Percentiles rank a stretch among this genome's conserved stretches.
Evolutionary conservation across 2,797 vertebrate species (phyloP).

Genomic region (Enteromius argenteus): DNA sequence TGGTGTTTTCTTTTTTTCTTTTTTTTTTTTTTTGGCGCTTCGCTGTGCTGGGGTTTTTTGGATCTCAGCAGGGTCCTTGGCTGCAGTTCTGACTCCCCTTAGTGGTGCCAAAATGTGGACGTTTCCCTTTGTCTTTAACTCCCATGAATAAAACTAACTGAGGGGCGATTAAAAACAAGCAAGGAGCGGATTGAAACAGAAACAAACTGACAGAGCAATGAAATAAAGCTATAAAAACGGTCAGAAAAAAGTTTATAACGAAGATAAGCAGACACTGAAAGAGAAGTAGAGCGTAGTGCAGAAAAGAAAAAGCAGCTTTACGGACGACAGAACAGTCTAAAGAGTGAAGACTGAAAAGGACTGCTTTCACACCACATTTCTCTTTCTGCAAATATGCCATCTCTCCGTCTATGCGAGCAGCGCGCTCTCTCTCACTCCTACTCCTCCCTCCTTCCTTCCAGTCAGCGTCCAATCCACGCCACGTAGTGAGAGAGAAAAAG

Average conservation of each 20-base stretch:
- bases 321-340: slow-evolving; percentile 67
- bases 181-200: slow-evolving; percentile 45
- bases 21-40: slow-evolving; percentile 80
- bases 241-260: slow-evolving; percentile 70
- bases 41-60: slow-evolving; percentile 84
- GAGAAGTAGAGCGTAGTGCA: slow-evolving; percentile 61
- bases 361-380: slow-evolving; percentile 69
- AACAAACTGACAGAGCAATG: slow-evolving; percentile 58
- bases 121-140: slow-evolving; percentile 81
- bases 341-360: slow-evolving; percentile 71
- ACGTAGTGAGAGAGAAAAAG: slow-evolving; percentile 72
- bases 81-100: slow-evolving; percentile 85
- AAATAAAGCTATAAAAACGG: slow-evolving; percentile 62
- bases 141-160: slow-evolving; percentile 73
- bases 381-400: slow-evolving; percentile 77
- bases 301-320: slow-evolving; percentile 66
- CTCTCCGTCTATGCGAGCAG: slow-evolving; percentile 71
- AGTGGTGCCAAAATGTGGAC: slow-evolving; percentile 86
- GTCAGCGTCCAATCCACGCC: slow-evolving; percentile 79
- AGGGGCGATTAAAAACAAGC: slow-evolving; percentile 66
- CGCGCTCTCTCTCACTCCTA: slow-evolving; percentile 62
- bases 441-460: slow-evolving; percentile 67
- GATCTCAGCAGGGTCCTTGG: slow-evolving; percentile 90
- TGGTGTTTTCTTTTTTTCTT: slow-evolving; percentile 73
- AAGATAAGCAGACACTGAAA: slow-evolving; percentile 65